Percentiles rank a stretch among this genome's conserved stretches.
Conservation (phyloP, 2,113 vertebrate genomes). For the Trogon surrucura region DNA sequence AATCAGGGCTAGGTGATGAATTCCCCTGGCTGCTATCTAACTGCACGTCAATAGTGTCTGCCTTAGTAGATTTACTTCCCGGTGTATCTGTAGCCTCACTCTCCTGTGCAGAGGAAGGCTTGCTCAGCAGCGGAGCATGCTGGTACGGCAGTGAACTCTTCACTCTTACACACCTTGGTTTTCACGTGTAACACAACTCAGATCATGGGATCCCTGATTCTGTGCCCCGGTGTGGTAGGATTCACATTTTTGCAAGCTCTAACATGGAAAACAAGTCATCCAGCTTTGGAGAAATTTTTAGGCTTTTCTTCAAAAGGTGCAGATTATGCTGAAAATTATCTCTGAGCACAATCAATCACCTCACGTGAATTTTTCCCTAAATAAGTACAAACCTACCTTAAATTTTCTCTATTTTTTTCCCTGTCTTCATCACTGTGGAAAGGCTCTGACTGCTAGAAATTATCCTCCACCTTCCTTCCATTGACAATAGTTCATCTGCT, state of each 20-base stretch:
- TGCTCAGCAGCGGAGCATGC: too few relatives aligned
- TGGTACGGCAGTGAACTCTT: accelerated
- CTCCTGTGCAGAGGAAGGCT: neutral
- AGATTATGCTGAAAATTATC: neutral
- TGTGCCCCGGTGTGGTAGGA: neutral
- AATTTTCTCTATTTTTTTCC: accelerated
- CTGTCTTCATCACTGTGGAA: neutral
- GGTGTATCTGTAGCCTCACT: neutral
- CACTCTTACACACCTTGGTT: too few relatives aligned
- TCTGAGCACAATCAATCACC: neutral
- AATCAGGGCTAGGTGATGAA: neutral
- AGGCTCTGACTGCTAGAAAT: neutral
- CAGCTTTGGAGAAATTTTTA: neutral
- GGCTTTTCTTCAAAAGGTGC: neutral
- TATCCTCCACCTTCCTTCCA: neutral
- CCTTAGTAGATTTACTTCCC: neutral
- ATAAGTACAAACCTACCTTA: neutral
- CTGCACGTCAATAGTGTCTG: neutral
- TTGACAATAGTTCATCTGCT: neutral
- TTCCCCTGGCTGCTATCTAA: neutral
- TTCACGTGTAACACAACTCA: neutral
- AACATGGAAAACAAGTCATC: neutral
- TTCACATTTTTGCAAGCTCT: neutral
- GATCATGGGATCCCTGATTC: neutral
- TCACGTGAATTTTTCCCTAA: neutral